Base-by-base conservation (phyloP, 1,140 invertebrate species). In the Sycobia sp. region DNA sequence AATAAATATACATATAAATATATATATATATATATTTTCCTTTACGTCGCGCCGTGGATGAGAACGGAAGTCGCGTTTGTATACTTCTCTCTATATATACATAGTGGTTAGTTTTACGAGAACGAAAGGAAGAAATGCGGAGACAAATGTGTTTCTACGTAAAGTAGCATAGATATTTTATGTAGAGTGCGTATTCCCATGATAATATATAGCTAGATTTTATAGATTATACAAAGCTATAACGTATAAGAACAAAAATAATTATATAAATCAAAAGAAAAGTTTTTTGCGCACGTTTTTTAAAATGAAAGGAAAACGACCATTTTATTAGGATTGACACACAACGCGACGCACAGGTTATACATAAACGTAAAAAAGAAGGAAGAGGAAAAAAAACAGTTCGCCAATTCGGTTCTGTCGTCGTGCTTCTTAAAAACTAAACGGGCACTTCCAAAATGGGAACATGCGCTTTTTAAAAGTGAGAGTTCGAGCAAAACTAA, bases 121-220 rank as follows among this genome's bases (percentile, higher is more conserved):
- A 27, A 22, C 39, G n/a, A n/a, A n/a, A n/a, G n/a, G 36, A 29
- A 38, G 41, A 10, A 54, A 43, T 16, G 22, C 9, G 41, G 44
- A 43, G 43, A n/a, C 39, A 16, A 59, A 59, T 50, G 46, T 50
- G 14, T 34, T 49, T 55, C 22, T 44, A 56, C 34, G n/a, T 7
- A 41, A 34, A n/a, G 34, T 43, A 43, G 53, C 32, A 23, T 14
- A 36, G 61, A 57, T 57, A 57, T 63, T 63, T 57, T 63, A n/a
- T n/a, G 54, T 54, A 63, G 50, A 63, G 54, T 57, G 57, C 29
- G 61, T 57, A 51, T 57, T 63, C 57, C 61, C 61, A 57, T 63
- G 61, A 63, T 46, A 63, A 54, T 38, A n/a, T n/a, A n/a, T n/a
- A n/a, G n/a, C n/a, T n/a, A n/a, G 20, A 51, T 63, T 63, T 63